Base-by-base conservation (phyloP, 2,888 invertebrate species). In the Drosophila merina region DNA sequence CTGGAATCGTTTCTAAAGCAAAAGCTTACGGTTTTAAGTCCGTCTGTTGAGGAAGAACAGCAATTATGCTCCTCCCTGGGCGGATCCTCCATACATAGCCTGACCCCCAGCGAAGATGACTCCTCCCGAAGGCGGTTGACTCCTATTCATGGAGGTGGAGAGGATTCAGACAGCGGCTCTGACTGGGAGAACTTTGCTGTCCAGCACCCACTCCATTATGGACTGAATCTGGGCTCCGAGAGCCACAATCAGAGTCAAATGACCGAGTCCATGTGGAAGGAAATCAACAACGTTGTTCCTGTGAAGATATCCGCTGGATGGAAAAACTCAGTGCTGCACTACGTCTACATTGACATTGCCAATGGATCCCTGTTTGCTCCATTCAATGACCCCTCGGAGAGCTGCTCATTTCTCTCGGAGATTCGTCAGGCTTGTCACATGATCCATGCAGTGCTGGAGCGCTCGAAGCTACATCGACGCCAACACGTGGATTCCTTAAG, bases 381-480 rank as follows among this genome's bases (percentile, higher is more conserved):
- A 0, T 74, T 89, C 6, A 88, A 85, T 56, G 72, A 78, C 4
- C 91, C 88, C 72, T 86, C 89, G 12, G 88, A 87, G 59, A 92
- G 91, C 10, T 92, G 93, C 0, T 93, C 94, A 54, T 93, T 97
- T 42, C 83, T 97, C 1, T 92, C 93, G 36, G 95, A 95, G 71
- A 97, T 97, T 88, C 93, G 95, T 70, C 91, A 92, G 26, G 94
- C 95, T 31, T 95, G 95, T 82, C 94, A 95, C 75, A 92, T 93
- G 57, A 96, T 97, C 87, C 96, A 96, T 77, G 93, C 93, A 44
- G 89, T 96, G 10, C 92, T 97, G 66, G 94, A 95, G 38, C 80
- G 75, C 3, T 81, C 89, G 3, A 89, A 95, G 95, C 86, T 95
- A 30, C 75, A 76, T 3, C 76, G 74, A 2, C 38, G 74, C 10